These are phyloP conservation scores for Nasua narica DNA, from an alignment of 2,797 vertebrate species.

Conservation along the genomic window DNA sequence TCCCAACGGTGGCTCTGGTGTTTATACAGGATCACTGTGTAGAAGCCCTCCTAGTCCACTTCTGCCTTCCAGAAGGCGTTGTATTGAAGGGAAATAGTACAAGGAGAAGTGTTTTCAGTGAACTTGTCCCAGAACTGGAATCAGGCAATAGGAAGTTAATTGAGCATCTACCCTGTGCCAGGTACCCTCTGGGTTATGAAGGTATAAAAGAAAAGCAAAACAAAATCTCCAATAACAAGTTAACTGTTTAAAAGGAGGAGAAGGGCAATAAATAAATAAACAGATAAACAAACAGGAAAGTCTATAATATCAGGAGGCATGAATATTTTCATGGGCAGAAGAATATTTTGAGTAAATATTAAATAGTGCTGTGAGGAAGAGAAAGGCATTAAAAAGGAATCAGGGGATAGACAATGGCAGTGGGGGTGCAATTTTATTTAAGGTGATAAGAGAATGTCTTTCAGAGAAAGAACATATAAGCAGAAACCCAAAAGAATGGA, in stretches of 20 bases:
- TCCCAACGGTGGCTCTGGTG: not conserved
- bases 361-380: not conserved
- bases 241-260: not conserved
- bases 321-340: not conserved
- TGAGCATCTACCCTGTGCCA: not conserved
- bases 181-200: not conserved
- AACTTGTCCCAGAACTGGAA: not conserved
- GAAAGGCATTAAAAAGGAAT: not conserved
- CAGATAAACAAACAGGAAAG: too few species aligned
- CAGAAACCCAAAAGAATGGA: not conserved
- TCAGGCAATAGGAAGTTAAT: not conserved
- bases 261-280: not conserved
- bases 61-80: not conserved
- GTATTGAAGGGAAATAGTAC: not conserved
- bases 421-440: not conserved
- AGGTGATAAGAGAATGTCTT: not conserved
- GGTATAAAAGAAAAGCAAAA: not conserved
- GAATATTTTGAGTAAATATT: not conserved
- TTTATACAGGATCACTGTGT: not conserved
- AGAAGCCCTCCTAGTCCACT: not conserved
- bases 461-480: not conserved
- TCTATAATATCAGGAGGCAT: not conserved
- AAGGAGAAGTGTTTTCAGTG: not conserved
- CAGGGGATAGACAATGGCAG: not conserved
- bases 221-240: not conserved